Conservation (phyloP, 1,140 invertebrate species). For the Atta cephalotes region DNA sequence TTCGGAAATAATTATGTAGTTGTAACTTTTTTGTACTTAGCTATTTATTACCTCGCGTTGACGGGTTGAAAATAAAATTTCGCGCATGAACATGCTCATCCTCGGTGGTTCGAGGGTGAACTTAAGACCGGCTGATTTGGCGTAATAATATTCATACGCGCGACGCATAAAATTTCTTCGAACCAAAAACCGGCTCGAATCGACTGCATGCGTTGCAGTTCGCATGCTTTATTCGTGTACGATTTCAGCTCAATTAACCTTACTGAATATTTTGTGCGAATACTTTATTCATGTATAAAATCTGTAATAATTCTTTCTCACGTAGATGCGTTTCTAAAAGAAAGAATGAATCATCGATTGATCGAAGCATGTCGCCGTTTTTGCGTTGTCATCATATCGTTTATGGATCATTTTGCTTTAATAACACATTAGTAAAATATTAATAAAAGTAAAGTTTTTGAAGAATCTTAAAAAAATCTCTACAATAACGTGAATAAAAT, state of each 20-base stretch:
- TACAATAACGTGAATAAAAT: too few species aligned
- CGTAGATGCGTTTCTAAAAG: background rate
- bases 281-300: background rate
- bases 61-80: background rate
- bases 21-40: background rate
- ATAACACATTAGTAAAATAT: too few species aligned
- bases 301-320: background rate
- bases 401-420: background rate
- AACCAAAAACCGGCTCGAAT: background rate
- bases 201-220: background rate
- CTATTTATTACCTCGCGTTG: background rate
- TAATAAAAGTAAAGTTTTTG: too few species aligned
- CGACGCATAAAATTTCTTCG: background rate
- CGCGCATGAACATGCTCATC: background rate
- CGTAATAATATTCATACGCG: slow-evolving; percentile 7
- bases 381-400: background rate
- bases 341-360: background rate
- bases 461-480: too few species aligned
- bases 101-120: background rate
- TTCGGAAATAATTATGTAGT: background rate
- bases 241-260: background rate
- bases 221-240: background rate
- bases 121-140: background rate
- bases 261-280: background rate
- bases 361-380: background rate